Percentiles rank a stretch among this genome's conserved stretches.
Conservation (phyloP, 2,888 invertebrate species). For the Andrena bicolor region DNA sequence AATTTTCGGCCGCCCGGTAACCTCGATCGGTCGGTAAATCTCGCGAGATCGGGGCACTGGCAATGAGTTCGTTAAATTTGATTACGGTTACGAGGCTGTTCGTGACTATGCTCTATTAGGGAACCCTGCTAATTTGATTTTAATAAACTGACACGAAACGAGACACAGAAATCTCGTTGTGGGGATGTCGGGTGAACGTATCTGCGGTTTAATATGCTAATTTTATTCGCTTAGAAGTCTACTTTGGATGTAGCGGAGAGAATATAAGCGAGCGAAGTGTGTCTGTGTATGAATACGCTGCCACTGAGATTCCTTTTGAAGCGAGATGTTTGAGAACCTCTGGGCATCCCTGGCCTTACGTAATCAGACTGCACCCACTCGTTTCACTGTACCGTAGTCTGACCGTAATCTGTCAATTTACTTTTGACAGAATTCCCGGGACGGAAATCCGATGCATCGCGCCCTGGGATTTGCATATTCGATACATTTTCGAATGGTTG, state of each 20-base stretch:
- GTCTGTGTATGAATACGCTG: too few relatives aligned
- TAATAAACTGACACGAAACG: background rate
- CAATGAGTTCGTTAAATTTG: too few relatives aligned
- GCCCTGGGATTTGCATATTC: slow-evolving; percentile 67
- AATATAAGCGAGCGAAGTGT: too few relatives aligned
- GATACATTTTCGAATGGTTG: slow-evolving; percentile 54
- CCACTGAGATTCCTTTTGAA: background rate
- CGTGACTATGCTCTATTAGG: background rate
- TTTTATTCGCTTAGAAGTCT: background rate
- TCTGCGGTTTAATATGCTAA: background rate
- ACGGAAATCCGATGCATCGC: slow-evolving; percentile 67
- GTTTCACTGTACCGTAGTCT: slow-evolving; percentile 47
- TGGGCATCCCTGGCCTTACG: slow-evolving; percentile 66
- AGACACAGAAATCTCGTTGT: background rate
- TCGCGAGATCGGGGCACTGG: too few relatives aligned
- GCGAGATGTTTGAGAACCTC: slow-evolving; percentile 44
- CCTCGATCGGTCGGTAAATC: too few relatives aligned
- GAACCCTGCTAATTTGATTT: background rate
- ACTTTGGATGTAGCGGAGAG: too few relatives aligned
- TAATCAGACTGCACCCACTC: slow-evolving; percentile 67
- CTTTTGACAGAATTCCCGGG: slow-evolving; percentile 60
- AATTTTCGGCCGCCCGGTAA: too few relatives aligned
- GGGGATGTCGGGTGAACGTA: background rate
- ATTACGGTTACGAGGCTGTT: background rate
- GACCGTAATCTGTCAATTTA: slow-evolving; percentile 69